Percentiles rank a stretch among this genome's conserved stretches.
Evolutionary conservation across 2,113 vertebrate genomes (phyloP).

Genomic region (Hippolais icterina): DNA sequence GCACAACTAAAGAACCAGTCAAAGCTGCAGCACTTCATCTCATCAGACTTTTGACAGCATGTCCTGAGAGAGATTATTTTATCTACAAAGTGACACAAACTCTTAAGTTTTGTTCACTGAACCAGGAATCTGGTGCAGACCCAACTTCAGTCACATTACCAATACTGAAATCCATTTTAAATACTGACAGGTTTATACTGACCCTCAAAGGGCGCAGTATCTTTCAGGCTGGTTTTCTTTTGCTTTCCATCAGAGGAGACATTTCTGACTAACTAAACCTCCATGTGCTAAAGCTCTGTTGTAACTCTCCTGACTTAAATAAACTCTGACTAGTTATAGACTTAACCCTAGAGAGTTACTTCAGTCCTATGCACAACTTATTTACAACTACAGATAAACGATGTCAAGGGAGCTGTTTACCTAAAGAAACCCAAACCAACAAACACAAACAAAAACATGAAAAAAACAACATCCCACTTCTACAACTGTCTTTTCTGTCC

Average conservation of each 20-base stretch:
- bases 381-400: neutral
- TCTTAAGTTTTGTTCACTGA: slow-evolving; percentile 62
- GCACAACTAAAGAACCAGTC: slow-evolving; percentile 53
- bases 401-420: neutral
- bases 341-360: neutral
- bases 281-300: neutral
- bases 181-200: slow-evolving; percentile 33
- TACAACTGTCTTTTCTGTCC: neutral
- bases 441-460: neutral
- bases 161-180: slow-evolving; percentile 28
- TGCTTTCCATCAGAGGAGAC: neutral
- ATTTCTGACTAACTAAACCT: slow-evolving; percentile 1
- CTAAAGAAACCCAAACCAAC: neutral
- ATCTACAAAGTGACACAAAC: slow-evolving; percentile 70
- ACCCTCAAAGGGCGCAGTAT: slow-evolving; percentile 27
- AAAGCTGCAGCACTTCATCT: slow-evolving; percentile 34
- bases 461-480: neutral
- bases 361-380: neutral
- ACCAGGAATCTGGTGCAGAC: slow-evolving; percentile 1
- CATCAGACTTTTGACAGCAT: slow-evolving; percentile 62
- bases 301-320: neutral
- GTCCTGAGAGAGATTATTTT: slow-evolving; percentile 63
- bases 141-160: slow-evolving; percentile 25
- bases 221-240: slow-evolving; percentile 5
- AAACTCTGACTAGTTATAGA: neutral